Conservation (phyloP, 37 sponge, comb jelly and placozoan species). For the Tethya wilhelma region DNA sequence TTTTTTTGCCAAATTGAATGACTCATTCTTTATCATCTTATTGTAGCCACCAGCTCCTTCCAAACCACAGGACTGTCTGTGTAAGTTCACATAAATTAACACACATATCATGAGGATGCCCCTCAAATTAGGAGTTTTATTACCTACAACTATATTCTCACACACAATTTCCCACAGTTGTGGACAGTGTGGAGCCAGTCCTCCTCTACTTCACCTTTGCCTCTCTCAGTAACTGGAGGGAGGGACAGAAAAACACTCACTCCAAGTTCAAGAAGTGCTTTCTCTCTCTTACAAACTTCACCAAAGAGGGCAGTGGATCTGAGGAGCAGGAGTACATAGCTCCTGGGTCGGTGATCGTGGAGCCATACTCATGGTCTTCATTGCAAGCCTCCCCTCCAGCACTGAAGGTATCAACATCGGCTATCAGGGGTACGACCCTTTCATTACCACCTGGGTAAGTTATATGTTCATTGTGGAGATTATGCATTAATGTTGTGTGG, state of each 20-base stretch:
- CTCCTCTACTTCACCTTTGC: slow-evolving; percentile 62
- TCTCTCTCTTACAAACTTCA: no score
- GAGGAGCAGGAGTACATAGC: slow-evolving; percentile 15
- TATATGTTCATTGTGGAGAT: not conserved
- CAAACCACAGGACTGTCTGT: not conserved
- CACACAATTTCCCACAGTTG: slow-evolving; percentile 60
- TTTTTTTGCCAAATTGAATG: no score
- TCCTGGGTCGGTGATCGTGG: slow-evolving; percentile 43
- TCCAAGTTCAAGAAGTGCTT: no score
- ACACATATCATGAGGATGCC: no score
- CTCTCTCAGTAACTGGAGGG: slow-evolving; percentile 75
- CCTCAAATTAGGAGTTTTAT: no score
- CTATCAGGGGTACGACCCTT: slow-evolving; percentile 21
- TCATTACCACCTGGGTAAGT: slow-evolving; percentile 68
- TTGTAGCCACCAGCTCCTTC: not conserved
- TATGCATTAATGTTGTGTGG: not conserved
- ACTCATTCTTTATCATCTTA: no score
- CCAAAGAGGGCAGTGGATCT: not conserved
- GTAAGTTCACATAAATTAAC: slow-evolving; percentile 8
- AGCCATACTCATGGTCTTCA: slow-evolving; percentile 61
- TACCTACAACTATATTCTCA: not conserved
- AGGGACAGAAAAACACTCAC: slow-evolving; percentile 35
- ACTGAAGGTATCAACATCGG: slow-evolving; percentile 56
- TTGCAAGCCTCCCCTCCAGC: slow-evolving; percentile 26
- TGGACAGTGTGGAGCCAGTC: slow-evolving; percentile 68